These are phyloP conservation scores for Pterocles orientalis DNA, from an alignment of 2,113 vertebrate species.

Conservation along the genomic window DNA sequence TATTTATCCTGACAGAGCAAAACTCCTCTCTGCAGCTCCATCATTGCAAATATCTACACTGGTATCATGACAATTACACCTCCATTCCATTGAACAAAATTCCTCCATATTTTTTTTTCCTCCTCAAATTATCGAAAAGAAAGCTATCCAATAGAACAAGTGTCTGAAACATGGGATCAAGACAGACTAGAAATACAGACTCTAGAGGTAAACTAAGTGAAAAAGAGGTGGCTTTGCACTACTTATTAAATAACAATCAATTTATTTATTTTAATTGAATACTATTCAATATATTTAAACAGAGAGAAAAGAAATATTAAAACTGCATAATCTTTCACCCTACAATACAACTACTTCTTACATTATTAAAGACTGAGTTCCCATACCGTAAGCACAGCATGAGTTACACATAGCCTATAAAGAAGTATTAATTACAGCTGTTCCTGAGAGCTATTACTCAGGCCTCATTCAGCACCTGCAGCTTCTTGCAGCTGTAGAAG, in stretches of 20 bases:
- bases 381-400: neutral
- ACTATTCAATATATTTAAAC: neutral
- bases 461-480: neutral
- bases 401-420: neutral
- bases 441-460: neutral
- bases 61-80: neutral
- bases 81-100: neutral
- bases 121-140: neutral
- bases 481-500: neutral
- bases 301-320: neutral
- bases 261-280: neutral
- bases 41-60: neutral
- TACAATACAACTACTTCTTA: neutral
- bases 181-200: neutral
- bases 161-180: fast-evolving
- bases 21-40: neutral
- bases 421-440: neutral
- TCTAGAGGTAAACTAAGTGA: neutral
- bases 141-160: neutral
- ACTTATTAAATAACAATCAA: fast-evolving
- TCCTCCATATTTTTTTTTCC: too few species aligned
- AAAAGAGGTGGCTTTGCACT: neutral
- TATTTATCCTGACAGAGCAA: neutral
- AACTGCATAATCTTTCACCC: neutral
- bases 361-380: neutral